These are phyloP conservation scores for Dipodomys stephensi DNA, from an alignment of 2,113 vertebrate species.

Conservation along the genomic window DNA sequence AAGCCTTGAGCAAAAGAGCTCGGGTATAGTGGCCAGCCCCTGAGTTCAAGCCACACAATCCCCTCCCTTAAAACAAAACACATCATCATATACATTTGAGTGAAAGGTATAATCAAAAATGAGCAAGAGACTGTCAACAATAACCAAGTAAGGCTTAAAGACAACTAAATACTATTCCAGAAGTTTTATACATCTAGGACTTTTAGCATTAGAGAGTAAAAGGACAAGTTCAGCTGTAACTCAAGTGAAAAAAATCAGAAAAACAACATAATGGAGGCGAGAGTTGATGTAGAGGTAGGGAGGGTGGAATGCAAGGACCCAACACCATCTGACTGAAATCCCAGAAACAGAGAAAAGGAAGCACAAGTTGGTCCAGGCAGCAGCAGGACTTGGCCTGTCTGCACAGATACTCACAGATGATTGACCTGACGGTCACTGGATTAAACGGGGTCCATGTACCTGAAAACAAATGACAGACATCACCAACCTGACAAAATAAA, in stretches of 20 bases:
- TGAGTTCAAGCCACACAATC: too few species aligned
- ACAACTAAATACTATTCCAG: not conserved
- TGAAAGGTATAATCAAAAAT: not conserved
- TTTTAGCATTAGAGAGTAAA: not conserved
- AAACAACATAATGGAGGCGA: not conserved
- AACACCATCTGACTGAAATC: not conserved
- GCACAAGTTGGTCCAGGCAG: not conserved
- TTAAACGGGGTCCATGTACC: slow-evolving; percentile 99
- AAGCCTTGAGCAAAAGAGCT: too few species aligned
- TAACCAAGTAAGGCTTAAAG: not conserved
- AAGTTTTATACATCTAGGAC: not conserved
- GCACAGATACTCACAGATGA: slow-evolving; percentile 93
- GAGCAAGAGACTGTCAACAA: not conserved
- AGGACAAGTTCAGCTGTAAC: not conserved
- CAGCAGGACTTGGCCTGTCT: not conserved
- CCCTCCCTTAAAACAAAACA: not conserved
- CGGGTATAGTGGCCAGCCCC: too few species aligned
- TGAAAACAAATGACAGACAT: slow-evolving; percentile 84
- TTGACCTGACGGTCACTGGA: slow-evolving; percentile 96
- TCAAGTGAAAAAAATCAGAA: too few species aligned
- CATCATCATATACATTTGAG: not conserved
- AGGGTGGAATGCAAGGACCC: not conserved
- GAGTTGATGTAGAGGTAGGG: not conserved
- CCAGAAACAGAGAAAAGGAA: not conserved
- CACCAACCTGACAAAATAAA: not conserved